Percentiles rank a stretch among this genome's conserved stretches.
phyloP scores from a whole-genome alignment of 2,888 invertebrate species.

The Eumerus sabulonum region DNA sequence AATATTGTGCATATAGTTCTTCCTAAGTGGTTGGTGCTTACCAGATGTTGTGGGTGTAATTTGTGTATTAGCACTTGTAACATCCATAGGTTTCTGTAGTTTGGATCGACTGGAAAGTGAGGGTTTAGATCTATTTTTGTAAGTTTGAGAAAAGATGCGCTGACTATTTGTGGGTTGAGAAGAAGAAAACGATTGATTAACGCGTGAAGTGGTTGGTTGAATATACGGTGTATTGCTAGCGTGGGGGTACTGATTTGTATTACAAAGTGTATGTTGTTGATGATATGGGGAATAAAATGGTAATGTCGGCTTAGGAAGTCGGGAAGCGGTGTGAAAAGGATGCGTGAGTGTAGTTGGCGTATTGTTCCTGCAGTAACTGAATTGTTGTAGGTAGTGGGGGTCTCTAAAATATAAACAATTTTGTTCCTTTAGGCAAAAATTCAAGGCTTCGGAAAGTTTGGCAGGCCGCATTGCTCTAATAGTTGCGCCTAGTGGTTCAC shows the following conservation, averaged over 20 bases:
- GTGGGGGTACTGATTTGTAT: no score
- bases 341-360: no score
- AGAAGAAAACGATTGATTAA: no score
- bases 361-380: no score
- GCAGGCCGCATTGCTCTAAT: conserved; percentile 7
- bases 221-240: no score
- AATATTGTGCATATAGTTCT: neutral
- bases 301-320: neutral
- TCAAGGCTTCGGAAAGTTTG: conserved; percentile 6
- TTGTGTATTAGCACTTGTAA: no score
- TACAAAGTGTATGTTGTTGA: neutral
- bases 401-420: conserved; percentile 1
- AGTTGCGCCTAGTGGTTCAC: neutral
- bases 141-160: neutral
- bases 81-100: no score
- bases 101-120: no score
- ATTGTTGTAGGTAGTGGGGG: neutral
- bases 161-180: no score
- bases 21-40: neutral
- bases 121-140: neutral
- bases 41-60: no score
- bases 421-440: conserved; percentile 16
- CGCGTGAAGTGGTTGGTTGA: no score
- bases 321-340: neutral
- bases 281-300: neutral